Percentiles rank a stretch among this genome's conserved stretches.
Conservation (phyloP, 2,113 vertebrate genomes). For the Xiphophorus hellerii region DNA sequence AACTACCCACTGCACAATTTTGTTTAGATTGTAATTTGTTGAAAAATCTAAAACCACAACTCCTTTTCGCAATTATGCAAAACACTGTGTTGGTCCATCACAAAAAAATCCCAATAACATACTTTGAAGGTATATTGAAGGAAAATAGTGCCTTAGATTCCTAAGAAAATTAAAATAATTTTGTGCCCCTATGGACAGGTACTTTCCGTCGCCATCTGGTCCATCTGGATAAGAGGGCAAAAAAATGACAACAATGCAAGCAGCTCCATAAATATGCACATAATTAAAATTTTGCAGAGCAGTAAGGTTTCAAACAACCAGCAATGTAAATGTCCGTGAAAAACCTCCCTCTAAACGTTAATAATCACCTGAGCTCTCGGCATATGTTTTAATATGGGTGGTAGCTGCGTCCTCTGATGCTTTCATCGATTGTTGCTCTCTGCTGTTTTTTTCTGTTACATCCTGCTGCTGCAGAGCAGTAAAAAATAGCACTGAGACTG, state of each 20-base stretch:
- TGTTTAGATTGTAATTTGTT: background rate
- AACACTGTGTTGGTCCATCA: background rate
- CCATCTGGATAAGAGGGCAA: conserved; percentile 54
- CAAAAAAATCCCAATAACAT: background rate
- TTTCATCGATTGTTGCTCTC: conserved; percentile 2
- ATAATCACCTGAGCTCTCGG: conserved; percentile 10
- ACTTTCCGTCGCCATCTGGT: conserved; percentile 33
- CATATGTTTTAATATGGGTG: background rate
- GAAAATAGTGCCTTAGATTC: background rate
- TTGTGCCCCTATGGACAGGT: conserved; percentile 36
- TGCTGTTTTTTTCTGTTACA: conserved; percentile 6
- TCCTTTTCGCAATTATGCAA: background rate
- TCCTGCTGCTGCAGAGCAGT: background rate
- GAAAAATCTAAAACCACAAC: too few species aligned
- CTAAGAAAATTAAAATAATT: conserved; percentile 16
- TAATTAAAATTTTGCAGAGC: conserved; percentile 42
- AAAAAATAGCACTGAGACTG: conserved; percentile 41
- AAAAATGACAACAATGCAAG: conserved; percentile 31
- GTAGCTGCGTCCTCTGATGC: conserved; percentile 5
- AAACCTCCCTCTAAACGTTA: conserved; percentile 26
- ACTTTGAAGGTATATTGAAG: background rate
- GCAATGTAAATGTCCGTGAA: conserved; percentile 15
- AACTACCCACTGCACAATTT: background rate
- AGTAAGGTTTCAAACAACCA: conserved; percentile 46
- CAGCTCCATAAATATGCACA: conserved; percentile 55